Evolutionary conservation across 2,888 invertebrate species (phyloP).

Genomic region (Drosophila borborema): DNA sequence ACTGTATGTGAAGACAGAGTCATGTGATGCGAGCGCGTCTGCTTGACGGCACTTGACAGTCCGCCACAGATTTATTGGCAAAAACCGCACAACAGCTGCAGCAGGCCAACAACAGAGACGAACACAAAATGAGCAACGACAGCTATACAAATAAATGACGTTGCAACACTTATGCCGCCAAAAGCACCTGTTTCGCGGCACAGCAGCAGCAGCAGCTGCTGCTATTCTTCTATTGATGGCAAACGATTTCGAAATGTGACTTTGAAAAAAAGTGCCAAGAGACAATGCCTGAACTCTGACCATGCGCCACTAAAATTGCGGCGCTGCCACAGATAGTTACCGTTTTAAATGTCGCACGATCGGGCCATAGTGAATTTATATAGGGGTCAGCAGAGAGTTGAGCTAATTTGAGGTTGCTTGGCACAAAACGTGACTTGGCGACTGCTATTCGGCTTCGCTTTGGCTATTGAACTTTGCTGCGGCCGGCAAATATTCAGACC

Average conservation of each 20-base stretch:
- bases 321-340: constrained; percentile 31
- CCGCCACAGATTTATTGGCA: constrained; percentile 53
- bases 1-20: constrained; percentile 31
- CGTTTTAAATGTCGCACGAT: constrained; percentile 72
- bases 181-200: constrained; percentile 50
- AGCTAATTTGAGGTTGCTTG: constrained; percentile 64
- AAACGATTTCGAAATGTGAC: constrained; percentile 65
- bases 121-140: constrained; percentile 18
- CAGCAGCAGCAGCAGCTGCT: constrained; percentile 31
- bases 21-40: constrained; percentile 55
- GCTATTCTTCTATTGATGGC: constrained; percentile 51
- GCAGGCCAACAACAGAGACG: constrained; percentile 7
- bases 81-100: constrained; percentile 56
- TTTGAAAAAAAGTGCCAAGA: constrained; percentile 55
- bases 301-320: constrained; percentile 27
- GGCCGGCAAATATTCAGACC: constrained; percentile 58
- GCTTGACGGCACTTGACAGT: constrained; percentile 54
- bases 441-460: constrained; percentile 49
- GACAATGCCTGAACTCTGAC: constrained; percentile 59
- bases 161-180: constrained; percentile 63
- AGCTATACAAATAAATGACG: constrained; percentile 57
- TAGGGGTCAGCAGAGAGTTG: constrained; percentile 59
- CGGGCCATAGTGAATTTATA: constrained; percentile 29
- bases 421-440: constrained; percentile 61
- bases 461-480: constrained; percentile 72